A percentile compares a stretch with the other conserved stretches of the same genome.
Conservation (phyloP, 2,888 invertebrate species). For the Clistopyga incitator region DNA sequence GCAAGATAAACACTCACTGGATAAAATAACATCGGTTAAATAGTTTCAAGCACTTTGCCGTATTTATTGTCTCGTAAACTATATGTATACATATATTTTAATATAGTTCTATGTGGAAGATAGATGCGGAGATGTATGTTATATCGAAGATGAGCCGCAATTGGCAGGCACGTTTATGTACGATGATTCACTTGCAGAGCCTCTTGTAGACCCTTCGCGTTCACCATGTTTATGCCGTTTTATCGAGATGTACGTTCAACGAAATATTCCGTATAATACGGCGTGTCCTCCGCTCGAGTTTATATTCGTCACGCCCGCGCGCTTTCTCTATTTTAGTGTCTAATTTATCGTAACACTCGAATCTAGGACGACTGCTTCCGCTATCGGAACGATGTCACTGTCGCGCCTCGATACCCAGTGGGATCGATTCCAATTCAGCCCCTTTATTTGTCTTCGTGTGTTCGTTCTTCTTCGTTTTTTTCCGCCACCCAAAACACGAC, state of each 20-base stretch:
- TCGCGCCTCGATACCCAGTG: slow-evolving; percentile 17
- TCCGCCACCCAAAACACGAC: neutral
- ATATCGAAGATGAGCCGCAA: slow-evolving; percentile 5
- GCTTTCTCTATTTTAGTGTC: slow-evolving; percentile 4
- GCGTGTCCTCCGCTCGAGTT: slow-evolving; percentile 13
- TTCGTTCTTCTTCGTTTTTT: neutral
- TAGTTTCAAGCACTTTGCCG: slow-evolving; percentile 8
- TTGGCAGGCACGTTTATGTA: slow-evolving; percentile 11
- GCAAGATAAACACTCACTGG: neutral
- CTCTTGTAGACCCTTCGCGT: neutral
- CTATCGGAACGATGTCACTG: slow-evolving; percentile 42
- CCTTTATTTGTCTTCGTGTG: slow-evolving; percentile 24
- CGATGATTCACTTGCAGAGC: slow-evolving; percentile 4
- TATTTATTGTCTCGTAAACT: slow-evolving; percentile 30
- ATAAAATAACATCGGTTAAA: neutral
- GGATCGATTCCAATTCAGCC: slow-evolving; percentile 49
- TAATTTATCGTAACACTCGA: slow-evolving; percentile 27
- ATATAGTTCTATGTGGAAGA: neutral
- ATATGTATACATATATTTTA: slow-evolving; percentile 23
- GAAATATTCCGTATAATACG: slow-evolving; percentile 5
- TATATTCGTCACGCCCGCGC: slow-evolving; percentile 13
- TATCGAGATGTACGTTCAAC: slow-evolving; percentile 14
- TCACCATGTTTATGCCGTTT: slow-evolving; percentile 16
- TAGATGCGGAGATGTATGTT: neutral
- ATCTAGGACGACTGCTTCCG: slow-evolving; percentile 48